Evolutionary conservation across 2,797 vertebrate genomes (phyloP).

Genomic region (Notolabrus celidotus): DNA sequence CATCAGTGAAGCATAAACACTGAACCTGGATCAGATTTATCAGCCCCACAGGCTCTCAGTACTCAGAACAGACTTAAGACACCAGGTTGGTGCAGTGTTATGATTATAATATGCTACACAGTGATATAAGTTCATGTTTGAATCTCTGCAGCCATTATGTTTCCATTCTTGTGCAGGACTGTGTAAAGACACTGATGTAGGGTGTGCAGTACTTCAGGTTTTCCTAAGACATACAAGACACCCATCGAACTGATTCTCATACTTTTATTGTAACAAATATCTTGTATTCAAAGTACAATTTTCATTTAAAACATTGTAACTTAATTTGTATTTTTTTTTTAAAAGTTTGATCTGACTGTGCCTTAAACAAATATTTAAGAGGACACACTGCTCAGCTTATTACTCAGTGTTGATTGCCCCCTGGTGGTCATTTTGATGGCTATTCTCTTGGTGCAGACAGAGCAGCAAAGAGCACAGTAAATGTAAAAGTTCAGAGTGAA

Average conservation of each 20-base stretch:
- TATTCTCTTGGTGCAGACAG: not conserved
- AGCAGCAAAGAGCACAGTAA: not conserved
- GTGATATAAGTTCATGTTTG: conserved; percentile 14
- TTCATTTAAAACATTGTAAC: conserved; percentile 10
- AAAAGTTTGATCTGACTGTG: no score
- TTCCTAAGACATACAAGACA: conserved; percentile 20
- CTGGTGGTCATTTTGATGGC: conserved; percentile 35
- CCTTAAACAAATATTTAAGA: no score
- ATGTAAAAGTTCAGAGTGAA: not conserved
- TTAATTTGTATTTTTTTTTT: no score
- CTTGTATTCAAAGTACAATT: conserved; percentile 3
- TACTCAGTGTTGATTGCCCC: conserved; percentile 15
- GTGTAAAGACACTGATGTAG: conserved; percentile 7
- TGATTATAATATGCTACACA: conserved; percentile 13
- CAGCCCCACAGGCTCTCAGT: not conserved
- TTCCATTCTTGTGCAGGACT: not conserved
- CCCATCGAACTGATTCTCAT: not conserved
- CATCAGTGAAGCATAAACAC: not conserved
- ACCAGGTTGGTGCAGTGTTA: not conserved
- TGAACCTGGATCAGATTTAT: not conserved
- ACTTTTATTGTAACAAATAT: conserved; percentile 27
- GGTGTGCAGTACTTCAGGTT: conserved; percentile 2
- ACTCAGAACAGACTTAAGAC: conserved; percentile 7
- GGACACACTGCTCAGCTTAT: not conserved
- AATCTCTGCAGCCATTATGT: conserved; percentile 13